Base-by-base conservation (phyloP, 1,140 invertebrate genomes). In the Platyura marginata region DNA sequence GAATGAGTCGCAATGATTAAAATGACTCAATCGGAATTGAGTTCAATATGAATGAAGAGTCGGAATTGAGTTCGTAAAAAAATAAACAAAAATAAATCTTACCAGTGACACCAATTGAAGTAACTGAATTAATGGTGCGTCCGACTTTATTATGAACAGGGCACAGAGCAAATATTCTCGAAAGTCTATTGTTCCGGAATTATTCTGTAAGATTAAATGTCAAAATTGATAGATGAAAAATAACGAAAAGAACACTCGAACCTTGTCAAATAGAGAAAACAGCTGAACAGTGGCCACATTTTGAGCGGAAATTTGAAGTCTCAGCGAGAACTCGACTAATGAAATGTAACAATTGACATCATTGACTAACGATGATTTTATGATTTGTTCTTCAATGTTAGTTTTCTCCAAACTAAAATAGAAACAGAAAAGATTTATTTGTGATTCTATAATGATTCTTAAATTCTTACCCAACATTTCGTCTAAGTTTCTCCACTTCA, bases 401-500 rank as follows among this genome's bases (percentile, higher is more conserved):
- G 2, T 37, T 4, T 19, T 19, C 16, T 13, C 20, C 36, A 37
- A 37, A 37, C 36, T 37, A 19, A 37, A 37, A 37, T n/a, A n/a
- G 15, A 5, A 15, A 35, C 15, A 35, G 15, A 8, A 35, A 10
- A 35, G 15, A 35, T 29, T 29, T 6, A 29, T 8, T 34, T 11
- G 32, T 34, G 25, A 35, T 34, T 33, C 13, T 36, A 19, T 40
- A 2, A 46, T n/a, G n/a, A n/a, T n/a, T n/a, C n/a, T n/a, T n/a
- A n/a, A n/a, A n/a, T n/a, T n/a, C 57, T 58, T 59, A 84, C 78
- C 75, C 77, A 19, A 85, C 63, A 51, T 72, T 68, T 37, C 70
- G 67, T 40, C 84, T 69, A 8, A 86, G 63, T 50, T 87, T 83
- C 47, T 78, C 72, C 40, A 78, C 76, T 53, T 89, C 83, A 3